phyloP scores from a whole-genome alignment of 2,113 vertebrate species.

The Sorex fumeus region DNA sequence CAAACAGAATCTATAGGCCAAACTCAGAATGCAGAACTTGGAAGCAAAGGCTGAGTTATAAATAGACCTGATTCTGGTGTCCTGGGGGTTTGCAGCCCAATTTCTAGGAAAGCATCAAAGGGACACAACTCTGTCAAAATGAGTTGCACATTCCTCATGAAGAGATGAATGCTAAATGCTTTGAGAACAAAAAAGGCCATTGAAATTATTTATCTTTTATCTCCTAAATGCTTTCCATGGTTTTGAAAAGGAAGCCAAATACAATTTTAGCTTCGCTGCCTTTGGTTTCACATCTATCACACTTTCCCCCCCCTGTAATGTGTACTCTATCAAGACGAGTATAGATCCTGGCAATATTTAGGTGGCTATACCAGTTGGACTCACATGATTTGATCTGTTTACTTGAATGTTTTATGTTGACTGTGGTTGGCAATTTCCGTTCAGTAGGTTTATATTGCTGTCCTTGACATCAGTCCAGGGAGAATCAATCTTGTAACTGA shows the following conservation, averaged over 20 bases:
- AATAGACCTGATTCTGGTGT: constrained; percentile 17
- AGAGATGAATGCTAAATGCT: neutral
- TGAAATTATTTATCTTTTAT: constrained; percentile 61
- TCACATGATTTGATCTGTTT: neutral
- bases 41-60: constrained; percentile 23
- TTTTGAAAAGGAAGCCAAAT: constrained; percentile 44
- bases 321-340: neutral
- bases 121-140: constrained; percentile 15
- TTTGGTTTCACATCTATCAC: constrained; percentile 31
- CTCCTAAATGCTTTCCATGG: neutral
- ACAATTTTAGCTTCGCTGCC: neutral
- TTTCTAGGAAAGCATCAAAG: constrained; percentile 56
- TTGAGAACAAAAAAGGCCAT: constrained; percentile 14
- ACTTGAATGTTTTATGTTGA: constrained; percentile 7
- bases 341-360: neutral
- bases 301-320: neutral
- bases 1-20: neutral
- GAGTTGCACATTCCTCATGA: neutral
- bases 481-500: neutral
- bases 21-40: constrained; percentile 1
- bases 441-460: neutral
- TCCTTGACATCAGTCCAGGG: neutral
- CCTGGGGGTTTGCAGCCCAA: constrained; percentile 19
- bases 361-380: neutral
- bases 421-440: neutral